Percentiles rank a stretch among this genome's conserved stretches.
phyloP scores from a whole-genome alignment of 2,113 vertebrate species.

The Ctenomys sociabilis region DNA sequence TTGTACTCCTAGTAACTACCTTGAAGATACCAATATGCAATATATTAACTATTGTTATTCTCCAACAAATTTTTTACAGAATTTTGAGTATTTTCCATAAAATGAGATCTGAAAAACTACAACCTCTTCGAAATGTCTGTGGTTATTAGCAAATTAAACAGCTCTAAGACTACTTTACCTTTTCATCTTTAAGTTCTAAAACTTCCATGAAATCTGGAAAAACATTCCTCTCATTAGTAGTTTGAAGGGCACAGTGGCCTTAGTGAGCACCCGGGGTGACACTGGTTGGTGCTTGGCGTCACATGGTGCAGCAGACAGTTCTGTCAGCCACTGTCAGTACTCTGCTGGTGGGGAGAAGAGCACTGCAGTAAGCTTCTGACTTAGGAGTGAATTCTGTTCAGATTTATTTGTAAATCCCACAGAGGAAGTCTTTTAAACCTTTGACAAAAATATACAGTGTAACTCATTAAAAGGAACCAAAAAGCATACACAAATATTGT shows the following conservation, averaged over 20 bases:
- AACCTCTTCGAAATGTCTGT: neutral
- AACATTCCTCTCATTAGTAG: neutral
- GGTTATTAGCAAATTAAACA: neutral
- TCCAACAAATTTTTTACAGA: neutral
- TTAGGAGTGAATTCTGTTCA: neutral
- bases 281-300: neutral
- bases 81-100: neutral
- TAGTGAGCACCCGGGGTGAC: neutral
- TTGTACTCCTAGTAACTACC: neutral
- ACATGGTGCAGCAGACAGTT: neutral
- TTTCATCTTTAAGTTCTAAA: neutral
- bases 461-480: neutral
- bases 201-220: neutral
- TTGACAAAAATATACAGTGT: neutral
- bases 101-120: neutral
- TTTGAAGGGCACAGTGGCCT: neutral
- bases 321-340: neutral
- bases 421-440: neutral
- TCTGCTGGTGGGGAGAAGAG: neutral
- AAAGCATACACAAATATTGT: too few relatives aligned
- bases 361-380: neutral
- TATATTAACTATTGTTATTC: neutral
- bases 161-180: neutral
- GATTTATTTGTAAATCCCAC: neutral
- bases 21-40: neutral